Base-by-base conservation (phyloP, 2,797 vertebrate genomes). In the Lithobates pipiens region DNA sequence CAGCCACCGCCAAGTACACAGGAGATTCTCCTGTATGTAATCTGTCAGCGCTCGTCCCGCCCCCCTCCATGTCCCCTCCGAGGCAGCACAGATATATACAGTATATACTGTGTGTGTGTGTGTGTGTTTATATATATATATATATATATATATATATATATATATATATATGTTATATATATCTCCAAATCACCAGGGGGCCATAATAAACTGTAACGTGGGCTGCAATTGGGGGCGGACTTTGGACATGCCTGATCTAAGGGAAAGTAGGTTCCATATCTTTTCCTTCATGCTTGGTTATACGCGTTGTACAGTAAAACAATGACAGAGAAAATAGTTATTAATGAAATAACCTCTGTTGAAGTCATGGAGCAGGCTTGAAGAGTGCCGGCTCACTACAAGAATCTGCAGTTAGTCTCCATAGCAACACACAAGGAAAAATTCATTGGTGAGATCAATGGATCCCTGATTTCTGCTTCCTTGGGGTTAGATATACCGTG, bases 331-430 rank as follows among this genome's bases (percentile, higher is more conserved):
- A 74, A 85, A 86, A 86, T 86, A 11, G 67, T 77, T 82, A 82
- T 86, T 82, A 82, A 77, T 82, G 85, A 36, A 77, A 82, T 82
- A 68, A 77, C 80, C 80, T 86, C 85, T 82, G 21, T 76, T 25
- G 67, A 76, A 82, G 54, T 70, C 68, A 73, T 67, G 36, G 16
- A 34, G 46, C 46, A 34, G 46, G 29, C 46, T 15, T 75, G 44
- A 77, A 80, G 32, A 71, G 27, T 29, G 54, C 34, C 11, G 25
- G 29, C 68, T 34, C 75, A 70, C 63, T 70, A 70, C 44, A 70
- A 57, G 74, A 57, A 70, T 84, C 44, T 70, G 63, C 74, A 21
- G 74, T 84, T 70, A 76, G 82, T 78, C 80, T 46, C 74, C 80
- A 77, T 63, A 57, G 85, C 76, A 86, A 75, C 72, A 73, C 57